Evolutionary conservation across 2,797 vertebrate genomes (phyloP).

Genomic region (Steatocranus sp.): DNA sequence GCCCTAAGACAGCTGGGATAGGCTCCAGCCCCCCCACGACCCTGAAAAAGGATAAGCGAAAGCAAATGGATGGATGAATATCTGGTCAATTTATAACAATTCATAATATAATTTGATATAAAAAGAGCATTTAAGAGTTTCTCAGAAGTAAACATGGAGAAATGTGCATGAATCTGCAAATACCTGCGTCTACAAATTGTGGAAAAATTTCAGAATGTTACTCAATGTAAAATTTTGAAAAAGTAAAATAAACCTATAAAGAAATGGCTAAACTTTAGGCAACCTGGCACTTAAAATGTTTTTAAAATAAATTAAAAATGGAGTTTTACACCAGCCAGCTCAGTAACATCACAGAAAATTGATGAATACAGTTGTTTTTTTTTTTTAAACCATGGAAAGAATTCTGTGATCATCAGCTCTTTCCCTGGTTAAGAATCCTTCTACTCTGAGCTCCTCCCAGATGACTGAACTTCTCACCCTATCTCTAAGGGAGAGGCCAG

Average conservation of each 20-base stretch:
- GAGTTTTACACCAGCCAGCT: neutral
- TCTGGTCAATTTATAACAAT: neutral
- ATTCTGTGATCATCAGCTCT: neutral
- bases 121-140: neutral
- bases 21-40: neutral
- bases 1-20: neutral
- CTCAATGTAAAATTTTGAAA: neutral
- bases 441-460: too few relatives aligned
- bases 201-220: neutral
- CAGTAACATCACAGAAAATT: neutral
- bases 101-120: neutral
- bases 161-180: neutral
- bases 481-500: too few relatives aligned
- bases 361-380: neutral
- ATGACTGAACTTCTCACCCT: too few relatives aligned
- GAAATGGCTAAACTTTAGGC: neutral
- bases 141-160: neutral
- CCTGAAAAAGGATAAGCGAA: neutral
- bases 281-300: neutral
- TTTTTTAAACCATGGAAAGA: neutral
- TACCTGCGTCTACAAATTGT: neutral
- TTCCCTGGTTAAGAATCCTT: neutral
- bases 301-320: neutral
- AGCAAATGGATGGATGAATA: neutral
- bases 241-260: neutral